Evolutionary conservation across 2,113 vertebrate genomes (phyloP).

Genomic region (Loxodonta africana): DNA sequence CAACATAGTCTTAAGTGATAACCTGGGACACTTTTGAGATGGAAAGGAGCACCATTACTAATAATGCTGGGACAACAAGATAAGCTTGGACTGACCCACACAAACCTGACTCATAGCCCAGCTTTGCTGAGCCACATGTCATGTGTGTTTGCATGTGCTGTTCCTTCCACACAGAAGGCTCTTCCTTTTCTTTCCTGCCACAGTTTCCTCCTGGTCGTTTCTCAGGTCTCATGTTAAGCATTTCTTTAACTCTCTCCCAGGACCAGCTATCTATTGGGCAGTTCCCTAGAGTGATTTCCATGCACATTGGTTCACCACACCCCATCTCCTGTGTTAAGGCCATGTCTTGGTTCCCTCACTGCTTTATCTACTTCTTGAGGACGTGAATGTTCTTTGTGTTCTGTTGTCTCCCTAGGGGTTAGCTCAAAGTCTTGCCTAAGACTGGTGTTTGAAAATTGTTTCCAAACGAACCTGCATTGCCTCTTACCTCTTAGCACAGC

Average conservation of each 20-base stretch:
- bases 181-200: background rate
- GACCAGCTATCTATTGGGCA: background rate
- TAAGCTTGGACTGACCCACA: background rate
- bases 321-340: background rate
- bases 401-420: background rate
- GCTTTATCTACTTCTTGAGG: background rate
- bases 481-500: background rate
- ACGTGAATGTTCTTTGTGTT: background rate
- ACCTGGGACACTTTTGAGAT: background rate
- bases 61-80: background rate
- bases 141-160: background rate
- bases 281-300: background rate
- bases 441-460: background rate
- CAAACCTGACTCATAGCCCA: fast-evolving
- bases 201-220: background rate
- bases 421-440: background rate
- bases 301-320: fast-evolving
- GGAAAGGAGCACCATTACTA: background rate
- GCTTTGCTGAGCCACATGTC: background rate
- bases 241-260: background rate
- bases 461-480: slow-evolving; percentile 18
- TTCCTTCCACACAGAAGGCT: background rate
- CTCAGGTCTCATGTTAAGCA: background rate
- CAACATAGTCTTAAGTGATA: no score
- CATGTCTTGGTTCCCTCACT: background rate